Conservation (phyloP, 2,888 invertebrate genomes). For the Gryllus longicercus region DNA sequence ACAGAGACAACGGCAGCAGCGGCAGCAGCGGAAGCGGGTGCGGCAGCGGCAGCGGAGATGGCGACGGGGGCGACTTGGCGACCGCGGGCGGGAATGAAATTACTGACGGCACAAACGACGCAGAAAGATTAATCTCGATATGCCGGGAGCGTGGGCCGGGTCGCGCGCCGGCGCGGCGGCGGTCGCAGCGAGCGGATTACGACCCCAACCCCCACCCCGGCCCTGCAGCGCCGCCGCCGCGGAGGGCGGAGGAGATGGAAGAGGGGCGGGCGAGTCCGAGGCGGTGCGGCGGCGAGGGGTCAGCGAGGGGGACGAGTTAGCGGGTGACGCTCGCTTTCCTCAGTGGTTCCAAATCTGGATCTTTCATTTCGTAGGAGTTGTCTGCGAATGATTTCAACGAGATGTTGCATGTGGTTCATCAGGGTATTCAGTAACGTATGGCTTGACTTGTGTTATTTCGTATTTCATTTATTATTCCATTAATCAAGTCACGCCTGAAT, state of each 20-base stretch:
- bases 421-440: no score
- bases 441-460: no score
- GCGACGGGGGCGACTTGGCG: background rate
- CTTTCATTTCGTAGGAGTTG: no score
- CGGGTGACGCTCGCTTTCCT: background rate
- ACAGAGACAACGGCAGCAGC: background rate
- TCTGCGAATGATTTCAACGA: no score
- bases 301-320: background rate
- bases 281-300: background rate
- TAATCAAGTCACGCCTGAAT: no score
- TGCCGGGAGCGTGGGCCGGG: background rate
- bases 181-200: background rate
- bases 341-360: no score
- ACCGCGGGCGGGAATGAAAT: conserved; percentile 1
- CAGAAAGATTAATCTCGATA: conserved; percentile 10
- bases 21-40: background rate
- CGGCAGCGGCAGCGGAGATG: background rate
- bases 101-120: background rate
- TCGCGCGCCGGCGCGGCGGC: background rate
- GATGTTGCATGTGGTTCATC: no score
- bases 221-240: no score
- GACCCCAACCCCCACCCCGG: no score
- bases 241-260: background rate
- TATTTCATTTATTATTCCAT: no score
- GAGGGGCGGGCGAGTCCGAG: background rate